Base-by-base conservation (phyloP, 2,113 vertebrate species). In the Castor canadensis region DNA sequence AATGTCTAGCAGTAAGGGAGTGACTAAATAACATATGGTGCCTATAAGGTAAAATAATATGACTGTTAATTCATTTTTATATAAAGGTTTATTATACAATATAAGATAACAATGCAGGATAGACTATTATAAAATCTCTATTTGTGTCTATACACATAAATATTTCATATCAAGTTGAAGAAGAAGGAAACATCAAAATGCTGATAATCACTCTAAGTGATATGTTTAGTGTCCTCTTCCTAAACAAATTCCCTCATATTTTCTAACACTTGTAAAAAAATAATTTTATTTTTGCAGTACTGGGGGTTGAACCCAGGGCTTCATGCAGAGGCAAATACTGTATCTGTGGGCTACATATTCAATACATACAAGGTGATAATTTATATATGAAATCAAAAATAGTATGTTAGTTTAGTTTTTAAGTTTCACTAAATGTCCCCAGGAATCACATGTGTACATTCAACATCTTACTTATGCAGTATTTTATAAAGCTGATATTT, bases 81-180 rank as follows among this genome's bases (percentile, higher is more conserved):
- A 35, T 92, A 76, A 75, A 91, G 92, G 47, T 6, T 72, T 76
- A 82, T n/a, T 69, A 52, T n/a, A 64, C 45, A 93, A 87, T 75
- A 16, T 89, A 45, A 92, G 20, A 16, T 62, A 5, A 20, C 72
- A 89, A 92, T 9, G 3, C 16, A 89, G 16, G 35, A 77, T 16
- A 89, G 12, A 71, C 67, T 89, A 47, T 62, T 43, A 40, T n/a
- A 90, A 62, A 94, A 58, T 24, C 16, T 54, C 49, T 20, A 85
- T 88, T 94, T 77, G 17, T 77, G 5, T 80, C 43, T 89, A 72
- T 56, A 80, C 2, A 80, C 3, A 87, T 38, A 71, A 30, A 58
- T 45, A 54, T 38, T 89, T 73, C 75, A 38, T 73, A 85, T 8
- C 54, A 81, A 95, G 85, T 40, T 67, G 7, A 13, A 71, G 1